Evolutionary conservation across 2,797 vertebrate species (phyloP).

Genomic region (Sebastes elongatus): DNA sequence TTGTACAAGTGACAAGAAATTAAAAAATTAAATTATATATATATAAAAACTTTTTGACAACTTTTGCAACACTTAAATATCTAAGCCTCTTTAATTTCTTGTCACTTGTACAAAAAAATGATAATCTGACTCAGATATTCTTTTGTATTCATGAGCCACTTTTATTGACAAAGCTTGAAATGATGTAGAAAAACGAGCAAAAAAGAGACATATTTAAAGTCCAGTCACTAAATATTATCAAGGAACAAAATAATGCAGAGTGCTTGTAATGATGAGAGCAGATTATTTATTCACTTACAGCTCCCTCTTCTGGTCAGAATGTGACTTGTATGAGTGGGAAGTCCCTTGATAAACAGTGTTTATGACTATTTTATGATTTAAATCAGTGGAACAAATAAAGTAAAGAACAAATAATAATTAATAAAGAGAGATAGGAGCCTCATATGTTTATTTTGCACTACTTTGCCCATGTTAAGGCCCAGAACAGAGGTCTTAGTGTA

Average conservation of each 20-base stretch:
- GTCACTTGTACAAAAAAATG: background rate
- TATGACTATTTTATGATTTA: background rate
- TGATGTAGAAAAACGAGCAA: background rate
- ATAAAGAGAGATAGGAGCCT: rapidly evolving
- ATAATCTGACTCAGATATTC: background rate
- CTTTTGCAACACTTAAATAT: background rate
- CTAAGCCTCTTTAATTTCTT: background rate
- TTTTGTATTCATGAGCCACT: background rate
- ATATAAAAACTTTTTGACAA: background rate
- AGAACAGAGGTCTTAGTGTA: background rate
- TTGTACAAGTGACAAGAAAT: background rate
- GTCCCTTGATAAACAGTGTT: background rate
- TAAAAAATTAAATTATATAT: background rate
- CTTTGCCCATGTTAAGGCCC: too few species aligned
- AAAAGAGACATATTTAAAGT: too few species aligned
- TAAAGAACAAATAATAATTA: background rate
- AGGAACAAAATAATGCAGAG: background rate
- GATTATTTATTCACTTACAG: conserved; percentile 6
- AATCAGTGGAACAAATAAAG: rapidly evolving
- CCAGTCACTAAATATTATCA: background rate
- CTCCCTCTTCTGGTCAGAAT: conserved; percentile 27
- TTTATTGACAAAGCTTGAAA: background rate
- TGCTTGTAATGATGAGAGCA: background rate
- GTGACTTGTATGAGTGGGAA: background rate
- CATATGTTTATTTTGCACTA: background rate